Base-by-base conservation (phyloP, 1,140 invertebrate genomes). In the Matsumurasca onukii region DNA sequence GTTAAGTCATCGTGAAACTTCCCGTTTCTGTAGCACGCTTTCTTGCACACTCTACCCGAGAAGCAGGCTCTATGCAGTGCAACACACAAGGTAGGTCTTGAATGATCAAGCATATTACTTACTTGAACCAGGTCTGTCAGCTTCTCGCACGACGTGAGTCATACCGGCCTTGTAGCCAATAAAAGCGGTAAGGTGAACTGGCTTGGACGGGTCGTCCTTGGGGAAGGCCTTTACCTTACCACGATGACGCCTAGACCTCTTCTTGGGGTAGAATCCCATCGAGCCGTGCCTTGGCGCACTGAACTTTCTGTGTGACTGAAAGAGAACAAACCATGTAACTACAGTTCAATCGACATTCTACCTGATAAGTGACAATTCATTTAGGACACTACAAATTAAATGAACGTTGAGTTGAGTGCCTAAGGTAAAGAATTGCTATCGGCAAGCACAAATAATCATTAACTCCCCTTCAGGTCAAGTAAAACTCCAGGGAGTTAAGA, bases 171-270 rank as follows among this genome's bases (percentile, higher is more conserved):
- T 99, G 81, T 98, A 99, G 55, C 92, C 95, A 73, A 99, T 86
- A 80, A 99, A 99, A 67, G 97, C 93, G 3, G 98, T 99, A 39
- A 99, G 83, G 85, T 99, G 98, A 3, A 99, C 94, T 31, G 98
- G 98, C 80, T 99, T 99, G 72, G 81, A 88, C 24, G 90, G 85
- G 79, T 99, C 96, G 90, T 99, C 98, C 78, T 97, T 98, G n/a
- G 98, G 98, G 85, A 99, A 99, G 71, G 98, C 93, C 94, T 99
- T 99, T 63, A 97, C 94, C 82, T 98, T 98, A 76, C 98, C 98
- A 85, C 97, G 92, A 87, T 98, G 94, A 79, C 95, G 90, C 70
- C 86, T 88, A 69, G 94, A 91, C 74, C 98, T 88, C 83, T 99
- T 99, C 83, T 99, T 99, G 75, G 98, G 98, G 80, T 98, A 93